These are phyloP conservation scores for Pediacus dermestoides DNA, from an alignment of 2,888 invertebrate species.

Conservation along the genomic window DNA sequence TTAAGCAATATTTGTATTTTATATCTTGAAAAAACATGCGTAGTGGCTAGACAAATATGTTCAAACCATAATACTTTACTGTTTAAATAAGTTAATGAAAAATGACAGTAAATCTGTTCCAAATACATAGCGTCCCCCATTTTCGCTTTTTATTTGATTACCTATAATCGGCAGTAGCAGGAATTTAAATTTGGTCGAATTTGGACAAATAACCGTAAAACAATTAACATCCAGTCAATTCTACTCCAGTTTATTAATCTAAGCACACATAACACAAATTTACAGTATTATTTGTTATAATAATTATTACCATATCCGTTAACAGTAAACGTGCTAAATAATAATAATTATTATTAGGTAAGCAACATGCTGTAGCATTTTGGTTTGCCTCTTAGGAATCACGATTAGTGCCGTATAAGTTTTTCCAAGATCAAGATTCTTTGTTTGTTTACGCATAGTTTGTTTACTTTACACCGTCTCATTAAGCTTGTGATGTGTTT, in stretches of 20 bases:
- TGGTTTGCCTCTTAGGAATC: not conserved
- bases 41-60: too few species aligned
- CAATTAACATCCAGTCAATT: conserved; percentile 27
- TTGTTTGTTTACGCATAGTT: not conserved
- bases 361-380: not conserved
- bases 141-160: too few species aligned
- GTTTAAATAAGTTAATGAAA: too few species aligned
- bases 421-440: conserved; percentile 15
- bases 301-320: conserved; percentile 44
- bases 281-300: conserved; percentile 36
- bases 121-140: too few species aligned
- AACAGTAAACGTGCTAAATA: conserved; percentile 41
- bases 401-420: conserved; percentile 27
- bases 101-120: too few species aligned
- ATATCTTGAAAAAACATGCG: too few species aligned
- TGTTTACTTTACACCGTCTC: not conserved
- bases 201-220: too few species aligned
- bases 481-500: too few species aligned
- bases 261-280: conserved; percentile 38
- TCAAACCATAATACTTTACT: too few species aligned
- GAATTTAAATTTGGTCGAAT: too few species aligned
- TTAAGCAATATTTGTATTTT: too few species aligned
- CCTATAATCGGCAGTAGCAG: too few species aligned
- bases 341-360: conserved; percentile 34
- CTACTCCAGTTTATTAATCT: conserved; percentile 30